Evolutionary conservation across 2,888 invertebrate species (phyloP), one percentile per base, ranked within the genome.

Genomic region (Isoperla grammatica): DNA sequence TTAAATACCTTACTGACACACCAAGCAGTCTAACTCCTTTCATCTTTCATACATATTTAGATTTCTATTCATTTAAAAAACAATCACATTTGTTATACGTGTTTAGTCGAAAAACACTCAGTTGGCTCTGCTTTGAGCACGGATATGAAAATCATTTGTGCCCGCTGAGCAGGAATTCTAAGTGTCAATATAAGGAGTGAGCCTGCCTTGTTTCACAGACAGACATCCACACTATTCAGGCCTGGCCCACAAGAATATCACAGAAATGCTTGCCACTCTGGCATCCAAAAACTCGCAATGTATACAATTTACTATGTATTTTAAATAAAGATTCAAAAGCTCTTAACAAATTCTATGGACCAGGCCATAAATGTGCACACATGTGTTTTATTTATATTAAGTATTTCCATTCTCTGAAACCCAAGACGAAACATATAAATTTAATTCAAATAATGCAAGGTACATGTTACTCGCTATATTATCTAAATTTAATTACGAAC

Each of bases 191-290:
- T 35, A 56, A 63, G 62, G 62, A 63, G 62, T 63, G 62, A 63
- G 62, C 62, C 62, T 63, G 62, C 62, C 62, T 59, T 53, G 29
- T 53, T 37, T 20, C 46, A 22, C 22, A 22, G 22, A 29, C 45
- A 56, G 48, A 50, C 49, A 37, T 23, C 20, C 55, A 59, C 55
- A 45, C n/a, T 45, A 23, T 35, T 19, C 45, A 37, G 73, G 74
- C 74, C 75, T 75, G 75, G 74, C 73, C 75, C 74, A 75, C 74
- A 66, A 75, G 75, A 75, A 75, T 75, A 75, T 75, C 75, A 75
- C 75, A 75, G 75, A 69, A 71, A 71, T 55, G 61, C 63, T 61
- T 53, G 37, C 57, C 48, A 19, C 23, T 48, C n/a, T 23, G 23
- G 48, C 29, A 29, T 29, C 29, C 29, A 29, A 29, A 29, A 29